Percentiles rank a stretch among this genome's conserved stretches.
Evolutionary conservation across 2,113 vertebrate genomes (phyloP).

Genomic region (Pipra filicauda): DNA sequence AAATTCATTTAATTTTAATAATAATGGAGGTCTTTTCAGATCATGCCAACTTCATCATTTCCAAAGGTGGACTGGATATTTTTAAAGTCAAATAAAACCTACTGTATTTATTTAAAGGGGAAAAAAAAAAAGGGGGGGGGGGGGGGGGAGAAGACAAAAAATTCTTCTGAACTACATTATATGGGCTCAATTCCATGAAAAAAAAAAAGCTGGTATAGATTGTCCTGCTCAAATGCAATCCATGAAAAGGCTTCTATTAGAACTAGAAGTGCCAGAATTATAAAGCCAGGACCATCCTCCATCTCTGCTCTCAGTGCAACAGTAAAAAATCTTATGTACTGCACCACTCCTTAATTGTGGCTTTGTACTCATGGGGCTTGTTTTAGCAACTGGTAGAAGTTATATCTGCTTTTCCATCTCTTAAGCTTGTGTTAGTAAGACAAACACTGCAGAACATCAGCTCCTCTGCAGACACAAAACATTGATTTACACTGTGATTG

Average conservation of each 20-base stretch:
- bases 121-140: not conserved
- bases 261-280: not conserved
- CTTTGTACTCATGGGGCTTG: not conserved
- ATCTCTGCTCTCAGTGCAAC: not conserved
- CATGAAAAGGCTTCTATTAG: not conserved
- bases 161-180: not conserved
- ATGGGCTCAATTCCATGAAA: not conserved
- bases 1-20: conserved; percentile 30
- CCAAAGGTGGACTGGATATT: not conserved
- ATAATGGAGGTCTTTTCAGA: conserved; percentile 8
- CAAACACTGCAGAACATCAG: not conserved
- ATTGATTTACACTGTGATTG: not conserved
- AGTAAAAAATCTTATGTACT: not conserved
- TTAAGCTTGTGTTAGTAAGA: not conserved
- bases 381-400: conserved; percentile 13
- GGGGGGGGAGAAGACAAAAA: not conserved
- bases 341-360: not conserved
- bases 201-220: not conserved
- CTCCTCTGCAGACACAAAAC: not conserved
- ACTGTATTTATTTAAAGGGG: not conserved
- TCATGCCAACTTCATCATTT: not conserved
- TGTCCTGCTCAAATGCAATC: not conserved
- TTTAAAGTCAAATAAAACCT: not conserved
- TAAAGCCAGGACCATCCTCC: not conserved
- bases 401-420: not conserved